These are phyloP conservation scores for Carterocephalus palaemon DNA, from an alignment of 2,888 invertebrate species.

Conservation along the genomic window DNA sequence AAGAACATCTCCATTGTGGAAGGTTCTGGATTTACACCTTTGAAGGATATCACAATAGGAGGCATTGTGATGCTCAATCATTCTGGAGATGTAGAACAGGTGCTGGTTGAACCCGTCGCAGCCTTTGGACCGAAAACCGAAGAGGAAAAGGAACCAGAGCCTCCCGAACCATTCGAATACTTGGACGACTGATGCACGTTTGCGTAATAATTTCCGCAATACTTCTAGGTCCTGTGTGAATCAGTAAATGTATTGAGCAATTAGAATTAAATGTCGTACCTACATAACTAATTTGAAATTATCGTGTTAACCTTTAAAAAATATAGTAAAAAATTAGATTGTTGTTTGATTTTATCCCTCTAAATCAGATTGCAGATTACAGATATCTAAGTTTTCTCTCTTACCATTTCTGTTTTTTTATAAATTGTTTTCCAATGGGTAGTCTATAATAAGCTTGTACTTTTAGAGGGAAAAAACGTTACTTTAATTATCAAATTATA, in stretches of 20 bases:
- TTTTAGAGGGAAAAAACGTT: too few species aligned
- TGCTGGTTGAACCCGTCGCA: constrained; percentile 94
- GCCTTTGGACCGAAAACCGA: constrained; percentile 94
- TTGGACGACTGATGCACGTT: constrained; percentile 84
- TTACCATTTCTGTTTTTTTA: too few species aligned
- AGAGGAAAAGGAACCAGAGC: constrained; percentile 97
- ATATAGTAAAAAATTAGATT: constrained; percentile 18
- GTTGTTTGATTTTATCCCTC: neutral
- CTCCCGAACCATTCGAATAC: constrained; percentile 98
- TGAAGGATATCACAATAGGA: constrained; percentile 96
- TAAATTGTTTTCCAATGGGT: too few species aligned
- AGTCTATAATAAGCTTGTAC: too few species aligned
- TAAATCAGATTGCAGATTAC: too few species aligned
- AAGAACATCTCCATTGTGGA: constrained; percentile 89
- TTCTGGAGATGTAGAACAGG: constrained; percentile 87
- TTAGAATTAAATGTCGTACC: constrained; percentile 49
- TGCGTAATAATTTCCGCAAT: constrained; percentile 37
- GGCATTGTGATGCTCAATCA: constrained; percentile 98
- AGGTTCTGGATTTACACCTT: constrained; percentile 87
- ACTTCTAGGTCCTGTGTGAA: constrained; percentile 45
- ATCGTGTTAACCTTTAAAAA: constrained; percentile 47
- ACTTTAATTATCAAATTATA: too few species aligned
- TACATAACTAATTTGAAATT: constrained; percentile 49
- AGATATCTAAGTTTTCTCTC: too few species aligned
- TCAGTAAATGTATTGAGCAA: constrained; percentile 53